Conservation (phyloP, 1,140 invertebrate genomes). For the Ceratina australensis region DNA sequence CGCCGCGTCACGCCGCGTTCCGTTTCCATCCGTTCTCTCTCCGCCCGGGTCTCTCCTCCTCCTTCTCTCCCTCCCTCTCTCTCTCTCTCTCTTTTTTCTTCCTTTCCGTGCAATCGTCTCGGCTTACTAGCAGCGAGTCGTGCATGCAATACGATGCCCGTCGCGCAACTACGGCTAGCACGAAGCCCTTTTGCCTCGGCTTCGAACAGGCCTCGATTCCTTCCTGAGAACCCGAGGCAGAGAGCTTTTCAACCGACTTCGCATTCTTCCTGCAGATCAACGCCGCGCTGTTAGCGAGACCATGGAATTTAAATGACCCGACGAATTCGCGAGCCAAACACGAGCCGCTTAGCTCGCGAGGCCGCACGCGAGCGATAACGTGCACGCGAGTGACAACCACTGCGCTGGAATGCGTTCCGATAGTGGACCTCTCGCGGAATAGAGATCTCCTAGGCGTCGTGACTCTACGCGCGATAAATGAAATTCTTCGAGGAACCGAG, state of each 20-base stretch:
- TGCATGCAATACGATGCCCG: slow-evolving; percentile 76
- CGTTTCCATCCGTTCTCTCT: slow-evolving; percentile 56
- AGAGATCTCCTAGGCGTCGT: not conserved
- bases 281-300: slow-evolving; percentile 22
- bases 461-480: not conserved
- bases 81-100: slow-evolving; percentile 49
- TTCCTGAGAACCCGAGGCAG: slow-evolving; percentile 30
- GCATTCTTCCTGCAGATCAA: slow-evolving; percentile 38
- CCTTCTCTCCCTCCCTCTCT: slow-evolving; percentile 41
- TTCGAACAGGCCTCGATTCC: slow-evolving; percentile 23
- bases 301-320: slow-evolving; percentile 48
- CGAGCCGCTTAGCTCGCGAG: not conserved
- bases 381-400: not conserved
- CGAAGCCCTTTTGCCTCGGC: slow-evolving; percentile 54
- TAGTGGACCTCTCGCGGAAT: not conserved
- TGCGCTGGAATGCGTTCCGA: not conserved
- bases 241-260: slow-evolving; percentile 44
- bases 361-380: not conserved
- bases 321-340: not conserved
- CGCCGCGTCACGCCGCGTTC: slow-evolving; percentile 50
- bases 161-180: slow-evolving; percentile 58
- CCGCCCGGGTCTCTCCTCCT: slow-evolving; percentile 24
- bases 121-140: slow-evolving; percentile 73
- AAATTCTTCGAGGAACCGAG: not conserved
- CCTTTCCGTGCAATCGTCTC: slow-evolving; percentile 76